A percentile compares a stretch with the other conserved stretches of the same genome.
Conservation (phyloP, 1,140 invertebrate genomes). For the Magallana ariakensis region DNA sequence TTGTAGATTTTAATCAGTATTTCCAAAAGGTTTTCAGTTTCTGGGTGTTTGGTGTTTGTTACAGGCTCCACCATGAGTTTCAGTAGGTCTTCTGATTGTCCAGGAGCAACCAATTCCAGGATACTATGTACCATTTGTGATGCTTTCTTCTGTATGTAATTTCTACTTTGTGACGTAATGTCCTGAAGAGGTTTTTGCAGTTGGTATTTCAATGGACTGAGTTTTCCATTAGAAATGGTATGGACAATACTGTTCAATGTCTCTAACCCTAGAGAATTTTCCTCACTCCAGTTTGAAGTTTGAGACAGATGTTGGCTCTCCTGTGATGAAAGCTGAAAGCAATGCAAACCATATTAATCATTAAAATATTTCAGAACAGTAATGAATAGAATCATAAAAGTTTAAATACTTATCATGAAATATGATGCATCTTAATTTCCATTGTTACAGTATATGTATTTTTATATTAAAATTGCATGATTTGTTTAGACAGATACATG, state of each 20-base stretch:
- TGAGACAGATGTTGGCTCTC: conserved; percentile 23
- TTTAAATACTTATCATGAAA: not conserved
- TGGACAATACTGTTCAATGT: not conserved
- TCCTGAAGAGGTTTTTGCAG: not conserved
- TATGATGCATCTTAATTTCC: not conserved
- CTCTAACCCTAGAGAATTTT: not conserved
- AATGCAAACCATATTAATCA: not conserved
- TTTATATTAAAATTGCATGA: not conserved
- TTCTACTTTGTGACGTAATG: not conserved
- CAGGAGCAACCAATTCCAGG: conserved; percentile 13
- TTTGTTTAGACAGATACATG: not conserved
- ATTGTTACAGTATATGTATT: not conserved
- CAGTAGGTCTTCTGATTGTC: not conserved
- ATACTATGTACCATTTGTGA: not conserved
- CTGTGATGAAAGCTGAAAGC: conserved; percentile 18
- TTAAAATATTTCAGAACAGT: not conserved
- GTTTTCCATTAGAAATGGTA: not conserved
- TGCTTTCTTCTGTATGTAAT: not conserved
- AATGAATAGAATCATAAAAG: not conserved
- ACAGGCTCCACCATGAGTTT: conserved; percentile 5
- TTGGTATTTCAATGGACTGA: conserved; percentile 14
- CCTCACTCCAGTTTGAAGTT: conserved; percentile 27
- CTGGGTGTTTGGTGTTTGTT: not conserved
- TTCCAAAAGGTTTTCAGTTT: not conserved
- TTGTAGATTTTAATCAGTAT: not conserved